Conservation (phyloP, 2,888 invertebrate genomes). For the Encarsia formosa region DNA sequence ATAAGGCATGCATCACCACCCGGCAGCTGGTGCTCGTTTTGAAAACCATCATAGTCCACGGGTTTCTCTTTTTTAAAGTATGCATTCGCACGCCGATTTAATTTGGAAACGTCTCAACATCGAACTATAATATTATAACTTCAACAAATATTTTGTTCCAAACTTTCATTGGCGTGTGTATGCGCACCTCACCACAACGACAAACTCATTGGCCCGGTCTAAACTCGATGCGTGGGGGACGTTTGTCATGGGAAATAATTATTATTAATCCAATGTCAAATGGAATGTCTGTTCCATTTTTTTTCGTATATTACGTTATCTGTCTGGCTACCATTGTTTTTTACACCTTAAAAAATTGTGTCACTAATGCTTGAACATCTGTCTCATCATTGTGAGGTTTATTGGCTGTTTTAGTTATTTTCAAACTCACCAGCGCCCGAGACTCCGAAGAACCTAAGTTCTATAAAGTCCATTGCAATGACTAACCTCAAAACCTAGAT, state of each 20-base stretch:
- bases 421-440: not conserved
- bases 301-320: no score
- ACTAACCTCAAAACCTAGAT: no score
- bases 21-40: slow-evolving; percentile 36
- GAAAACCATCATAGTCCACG: slow-evolving; percentile 29
- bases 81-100: slow-evolving; percentile 4
- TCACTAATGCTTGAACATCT: no score
- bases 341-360: slow-evolving; percentile 8
- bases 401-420: no score
- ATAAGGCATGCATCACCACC: slow-evolving; percentile 46
- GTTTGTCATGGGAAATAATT: not conserved
- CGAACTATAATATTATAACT: slow-evolving; percentile 31
- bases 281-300: not conserved
- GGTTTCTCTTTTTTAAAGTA: slow-evolving; percentile 21
- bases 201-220: slow-evolving; percentile 10
- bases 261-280: no score
- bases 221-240: slow-evolving; percentile 1
- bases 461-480: no score
- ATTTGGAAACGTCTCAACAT: slow-evolving; percentile 15
- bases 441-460: slow-evolving; percentile 14
- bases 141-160: slow-evolving; percentile 38
- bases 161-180: slow-evolving; percentile 25
- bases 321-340: no score
- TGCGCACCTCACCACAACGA: slow-evolving; percentile 6
- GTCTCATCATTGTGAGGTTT: no score